phyloP scores from a whole-genome alignment of 2,797 vertebrate species.

The Lateolabrax maculatus region DNA sequence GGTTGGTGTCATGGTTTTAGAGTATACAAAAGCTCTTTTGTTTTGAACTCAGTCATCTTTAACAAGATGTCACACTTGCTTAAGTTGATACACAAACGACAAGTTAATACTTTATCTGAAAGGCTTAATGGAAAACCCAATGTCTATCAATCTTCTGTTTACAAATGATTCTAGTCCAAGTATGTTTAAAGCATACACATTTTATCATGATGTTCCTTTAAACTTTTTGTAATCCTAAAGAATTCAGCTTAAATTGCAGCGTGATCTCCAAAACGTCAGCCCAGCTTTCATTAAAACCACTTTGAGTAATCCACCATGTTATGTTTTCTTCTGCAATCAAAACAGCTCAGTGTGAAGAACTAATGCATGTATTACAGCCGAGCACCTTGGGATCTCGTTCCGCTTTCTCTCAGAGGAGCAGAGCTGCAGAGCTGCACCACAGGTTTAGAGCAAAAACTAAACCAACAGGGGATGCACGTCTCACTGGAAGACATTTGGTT shows the following conservation, averaged over 20 bases:
- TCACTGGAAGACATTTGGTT: background rate
- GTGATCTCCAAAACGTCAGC: background rate
- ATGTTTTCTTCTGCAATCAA: constrained; percentile 14
- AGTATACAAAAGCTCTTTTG: background rate
- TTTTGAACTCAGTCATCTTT: background rate
- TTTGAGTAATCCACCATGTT: background rate
- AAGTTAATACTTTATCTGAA: constrained; percentile 54
- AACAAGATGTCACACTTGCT: background rate
- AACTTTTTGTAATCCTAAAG: background rate
- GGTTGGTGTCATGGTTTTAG: background rate
- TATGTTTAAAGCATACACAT: background rate
- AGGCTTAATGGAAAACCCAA: constrained; percentile 19
- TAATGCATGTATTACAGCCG: background rate
- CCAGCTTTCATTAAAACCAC: background rate
- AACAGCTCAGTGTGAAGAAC: constrained; percentile 28
- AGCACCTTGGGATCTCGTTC: constrained; percentile 51
- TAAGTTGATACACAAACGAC: constrained; percentile 8
- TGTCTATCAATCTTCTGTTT: background rate
- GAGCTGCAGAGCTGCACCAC: too few species aligned
- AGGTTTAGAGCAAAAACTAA: background rate
- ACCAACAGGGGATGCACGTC: background rate
- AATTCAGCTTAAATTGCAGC: background rate
- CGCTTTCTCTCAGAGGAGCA: constrained; percentile 44
- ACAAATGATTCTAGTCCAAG: background rate
- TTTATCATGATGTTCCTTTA: background rate